These are phyloP conservation scores for Ambastaia sidthimunki DNA, from an alignment of 2,797 vertebrate species.

Conservation along the genomic window DNA sequence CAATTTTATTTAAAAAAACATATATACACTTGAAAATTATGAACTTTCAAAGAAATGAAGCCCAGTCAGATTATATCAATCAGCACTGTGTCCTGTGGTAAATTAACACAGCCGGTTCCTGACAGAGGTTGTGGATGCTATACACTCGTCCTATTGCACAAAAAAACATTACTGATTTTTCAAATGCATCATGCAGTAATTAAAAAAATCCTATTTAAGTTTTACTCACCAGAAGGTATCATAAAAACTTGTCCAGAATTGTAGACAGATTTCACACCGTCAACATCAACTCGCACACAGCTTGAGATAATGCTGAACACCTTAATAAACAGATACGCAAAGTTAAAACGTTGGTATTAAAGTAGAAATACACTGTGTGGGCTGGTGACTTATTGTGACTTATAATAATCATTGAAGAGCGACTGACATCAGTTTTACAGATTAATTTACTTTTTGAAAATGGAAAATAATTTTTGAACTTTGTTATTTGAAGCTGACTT, in stretches of 20 bases:
- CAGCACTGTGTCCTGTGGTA: constrained; percentile 69
- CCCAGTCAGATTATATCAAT: background rate
- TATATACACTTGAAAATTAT: background rate
- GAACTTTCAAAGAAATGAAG: background rate
- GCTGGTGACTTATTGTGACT: too few relatives aligned
- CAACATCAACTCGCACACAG: constrained; percentile 68
- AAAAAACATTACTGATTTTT: background rate
- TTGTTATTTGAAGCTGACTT: too few relatives aligned
- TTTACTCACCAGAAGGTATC: constrained; percentile 73
- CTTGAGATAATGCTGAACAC: constrained; percentile 76
- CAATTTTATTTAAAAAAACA: constrained; percentile 18
- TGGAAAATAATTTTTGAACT: too few relatives aligned
- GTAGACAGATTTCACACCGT: constrained; percentile 58
- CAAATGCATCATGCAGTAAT: background rate
- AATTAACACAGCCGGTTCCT: constrained; percentile 73
- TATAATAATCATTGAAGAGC: too few relatives aligned
- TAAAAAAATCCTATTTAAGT: background rate
- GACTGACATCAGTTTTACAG: too few relatives aligned
- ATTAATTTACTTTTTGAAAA: too few relatives aligned
- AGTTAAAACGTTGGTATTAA: background rate
- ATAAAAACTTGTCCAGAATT: constrained; percentile 73
- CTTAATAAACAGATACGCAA: constrained; percentile 55
- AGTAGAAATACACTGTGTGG: too few relatives aligned
- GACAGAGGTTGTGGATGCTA: constrained; percentile 72
- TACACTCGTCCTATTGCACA: constrained; percentile 73